Conservation (phyloP, 2,888 invertebrate genomes). For the Caradrina clavipalpis region DNA sequence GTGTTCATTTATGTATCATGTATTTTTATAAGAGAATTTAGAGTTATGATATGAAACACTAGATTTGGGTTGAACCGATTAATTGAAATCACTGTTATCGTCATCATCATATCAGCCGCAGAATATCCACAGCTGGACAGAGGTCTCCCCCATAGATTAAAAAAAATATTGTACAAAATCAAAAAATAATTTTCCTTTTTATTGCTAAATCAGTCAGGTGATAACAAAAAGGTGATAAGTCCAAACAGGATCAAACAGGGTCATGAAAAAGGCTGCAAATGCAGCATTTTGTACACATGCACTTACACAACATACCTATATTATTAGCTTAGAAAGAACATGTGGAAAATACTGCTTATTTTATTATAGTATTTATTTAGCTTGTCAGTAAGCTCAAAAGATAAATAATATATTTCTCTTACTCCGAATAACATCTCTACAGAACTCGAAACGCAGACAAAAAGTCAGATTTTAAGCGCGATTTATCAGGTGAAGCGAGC, state of each 20-base stretch:
- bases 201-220: too few relatives aligned
- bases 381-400: background rate
- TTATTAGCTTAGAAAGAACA: background rate
- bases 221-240: too few relatives aligned
- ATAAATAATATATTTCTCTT: conserved; percentile 13
- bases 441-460: conserved; percentile 62
- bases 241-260: too few relatives aligned
- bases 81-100: too few relatives aligned
- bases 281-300: too few relatives aligned
- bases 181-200: too few relatives aligned
- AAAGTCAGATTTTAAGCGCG: conserved; percentile 74
- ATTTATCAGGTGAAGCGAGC: conserved; percentile 82
- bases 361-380: background rate
- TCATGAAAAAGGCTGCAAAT: too few relatives aligned
- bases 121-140: too few relatives aligned
- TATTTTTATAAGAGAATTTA: conserved; percentile 69
- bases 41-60: conserved; percentile 60
- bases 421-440: conserved; percentile 10
- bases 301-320: too few relatives aligned
- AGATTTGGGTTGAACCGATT: background rate
- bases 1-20: conserved; percentile 73
- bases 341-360: background rate
- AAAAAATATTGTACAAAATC: too few relatives aligned
- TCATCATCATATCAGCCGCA: too few relatives aligned
- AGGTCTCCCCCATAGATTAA: too few relatives aligned